Evolutionary conservation across 2,888 invertebrate genomes (phyloP).

Genomic region (Hirtodrosophila cameraria): DNA sequence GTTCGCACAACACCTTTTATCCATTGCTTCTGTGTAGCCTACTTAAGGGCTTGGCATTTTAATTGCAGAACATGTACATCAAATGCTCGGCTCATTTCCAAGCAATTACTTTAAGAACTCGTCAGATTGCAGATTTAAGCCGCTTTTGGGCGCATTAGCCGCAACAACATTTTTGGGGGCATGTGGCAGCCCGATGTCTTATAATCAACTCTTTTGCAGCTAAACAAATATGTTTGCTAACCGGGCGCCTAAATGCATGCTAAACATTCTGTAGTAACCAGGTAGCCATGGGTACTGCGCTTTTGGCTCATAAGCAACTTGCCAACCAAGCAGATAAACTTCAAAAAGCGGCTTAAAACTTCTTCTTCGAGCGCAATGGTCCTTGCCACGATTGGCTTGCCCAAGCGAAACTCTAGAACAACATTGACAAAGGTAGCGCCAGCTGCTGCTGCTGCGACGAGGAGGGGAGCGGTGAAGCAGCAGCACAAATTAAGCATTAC

Average conservation of each 20-base stretch:
- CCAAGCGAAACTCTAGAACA: conserved; percentile 53
- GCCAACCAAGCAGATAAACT: conserved; percentile 60
- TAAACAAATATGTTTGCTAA: conserved; percentile 53
- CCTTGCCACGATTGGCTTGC: background rate
- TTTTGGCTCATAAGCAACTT: conserved; percentile 16
- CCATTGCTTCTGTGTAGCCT: background rate
- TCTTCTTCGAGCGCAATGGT: conserved; percentile 46
- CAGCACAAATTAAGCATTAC: conserved; percentile 64
- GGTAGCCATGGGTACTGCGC: conserved; percentile 18
- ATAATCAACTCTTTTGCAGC: conserved; percentile 64
- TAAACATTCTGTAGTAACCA: conserved; percentile 31
- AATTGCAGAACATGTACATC: conserved; percentile 49
- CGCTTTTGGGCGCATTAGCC: conserved; percentile 65
- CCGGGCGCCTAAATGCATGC: conserved; percentile 42
- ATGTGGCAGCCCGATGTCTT: conserved; percentile 21
- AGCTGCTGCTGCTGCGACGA: conserved; percentile 4
- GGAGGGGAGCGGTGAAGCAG: no score
- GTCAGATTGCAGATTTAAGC: conserved; percentile 51
- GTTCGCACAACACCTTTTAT: conserved; percentile 1
- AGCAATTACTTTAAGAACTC: conserved; percentile 59
- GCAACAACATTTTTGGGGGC: conserved; percentile 40
- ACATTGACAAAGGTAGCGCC: conserved; percentile 53
- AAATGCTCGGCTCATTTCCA: conserved; percentile 59
- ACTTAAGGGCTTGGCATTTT: conserved; percentile 28
- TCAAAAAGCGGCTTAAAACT: conserved; percentile 73